Conservation (phyloP, 2,113 vertebrate species). For the Bombycilla garrulus region DNA sequence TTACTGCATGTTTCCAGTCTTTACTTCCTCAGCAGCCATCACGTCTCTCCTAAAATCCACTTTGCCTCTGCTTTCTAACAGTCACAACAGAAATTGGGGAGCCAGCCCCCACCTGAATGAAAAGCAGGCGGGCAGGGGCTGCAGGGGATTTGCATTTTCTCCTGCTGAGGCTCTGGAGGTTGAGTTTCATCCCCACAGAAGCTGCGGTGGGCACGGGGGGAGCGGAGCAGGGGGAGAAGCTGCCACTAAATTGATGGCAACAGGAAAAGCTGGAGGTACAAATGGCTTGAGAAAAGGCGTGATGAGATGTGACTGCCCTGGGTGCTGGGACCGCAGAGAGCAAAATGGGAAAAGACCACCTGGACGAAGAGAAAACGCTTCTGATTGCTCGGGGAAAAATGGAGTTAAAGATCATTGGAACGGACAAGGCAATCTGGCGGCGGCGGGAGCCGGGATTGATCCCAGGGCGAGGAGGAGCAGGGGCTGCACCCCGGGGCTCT, state of each 20-base stretch:
- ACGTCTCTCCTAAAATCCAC: not conserved
- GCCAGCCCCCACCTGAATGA: accelerated
- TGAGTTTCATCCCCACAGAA: not conserved
- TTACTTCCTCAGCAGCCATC: not conserved
- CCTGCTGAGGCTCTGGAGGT: not conserved
- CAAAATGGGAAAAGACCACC: conserved; percentile 45
- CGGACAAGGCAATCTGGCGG: conserved; percentile 62
- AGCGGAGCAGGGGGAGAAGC: not conserved
- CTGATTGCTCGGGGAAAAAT: conserved; percentile 30
- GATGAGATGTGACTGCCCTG: conserved; percentile 61
- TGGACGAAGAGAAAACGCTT: conserved; percentile 40
- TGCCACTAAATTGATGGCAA: not conserved
- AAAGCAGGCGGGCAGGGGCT: not conserved
- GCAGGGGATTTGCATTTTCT: not conserved
- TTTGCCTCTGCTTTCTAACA: not conserved
- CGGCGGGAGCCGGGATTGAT: not conserved
- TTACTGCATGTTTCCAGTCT: not conserved
- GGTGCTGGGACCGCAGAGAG: not conserved
- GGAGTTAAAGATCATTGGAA: conserved; percentile 57
- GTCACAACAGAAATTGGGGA: accelerated
- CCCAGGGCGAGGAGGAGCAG: not conserved
- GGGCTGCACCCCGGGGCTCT: not conserved
- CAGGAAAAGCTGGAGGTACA: not conserved
- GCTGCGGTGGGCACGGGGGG: not conserved
- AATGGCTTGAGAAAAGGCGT: not conserved